phyloP scores from a whole-genome alignment of 2,113 vertebrate species.

The Picathartes gymnocephalus region DNA sequence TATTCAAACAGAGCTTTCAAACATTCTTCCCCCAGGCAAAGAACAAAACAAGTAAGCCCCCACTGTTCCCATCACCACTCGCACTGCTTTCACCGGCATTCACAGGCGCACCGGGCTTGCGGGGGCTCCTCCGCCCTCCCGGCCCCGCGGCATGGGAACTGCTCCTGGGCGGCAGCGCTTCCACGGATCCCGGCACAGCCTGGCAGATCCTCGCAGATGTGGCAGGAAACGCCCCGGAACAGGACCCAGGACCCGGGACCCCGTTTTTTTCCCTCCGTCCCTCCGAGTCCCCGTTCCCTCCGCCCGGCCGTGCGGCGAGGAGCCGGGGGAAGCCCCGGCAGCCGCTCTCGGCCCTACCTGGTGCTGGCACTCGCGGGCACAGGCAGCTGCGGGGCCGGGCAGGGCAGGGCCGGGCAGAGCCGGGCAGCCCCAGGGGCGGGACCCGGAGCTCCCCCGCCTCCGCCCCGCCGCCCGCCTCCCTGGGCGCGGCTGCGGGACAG shows the following conservation, averaged over 20 bases:
- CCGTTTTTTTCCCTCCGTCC: neutral
- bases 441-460: neutral
- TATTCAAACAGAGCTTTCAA: constrained; percentile 18
- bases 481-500: neutral
- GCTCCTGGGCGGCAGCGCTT: neutral
- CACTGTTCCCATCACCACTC: neutral
- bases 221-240: neutral
- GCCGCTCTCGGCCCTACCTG: constrained; percentile 28
- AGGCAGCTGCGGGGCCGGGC: neutral
- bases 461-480: neutral
- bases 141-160: neutral
- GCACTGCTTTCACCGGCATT: neutral
- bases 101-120: neutral
- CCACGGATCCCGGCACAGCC: neutral
- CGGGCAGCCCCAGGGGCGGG: neutral
- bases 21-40: constrained; percentile 22
- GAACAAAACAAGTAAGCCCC: neutral
- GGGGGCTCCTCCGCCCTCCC: neutral
- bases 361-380: neutral
- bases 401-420: neutral
- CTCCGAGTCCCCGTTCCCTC: neutral
- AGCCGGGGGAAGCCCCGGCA: neutral
- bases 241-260: neutral
- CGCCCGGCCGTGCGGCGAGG: neutral
- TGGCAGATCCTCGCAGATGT: neutral